phyloP scores from a whole-genome alignment of 1,140 invertebrate species.

The Diorhabda sublineata region DNA sequence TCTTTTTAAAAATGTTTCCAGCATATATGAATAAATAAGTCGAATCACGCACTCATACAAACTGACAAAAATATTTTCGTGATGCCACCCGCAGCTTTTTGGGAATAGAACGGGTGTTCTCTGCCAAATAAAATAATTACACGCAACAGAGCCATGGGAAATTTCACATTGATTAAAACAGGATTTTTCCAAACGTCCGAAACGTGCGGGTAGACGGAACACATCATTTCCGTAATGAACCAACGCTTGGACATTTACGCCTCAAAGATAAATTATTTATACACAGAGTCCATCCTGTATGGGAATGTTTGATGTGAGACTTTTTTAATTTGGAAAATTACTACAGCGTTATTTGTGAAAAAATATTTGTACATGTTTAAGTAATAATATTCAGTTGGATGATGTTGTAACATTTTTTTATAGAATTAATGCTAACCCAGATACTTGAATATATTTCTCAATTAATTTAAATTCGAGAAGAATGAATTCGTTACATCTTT shows the following conservation, averaged over 20 bases:
- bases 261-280: not conserved
- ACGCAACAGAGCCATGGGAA: constrained; percentile 1
- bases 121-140: constrained; percentile 2
- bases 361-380: too few relatives aligned
- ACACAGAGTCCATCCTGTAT: not conserved
- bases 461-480: too few relatives aligned
- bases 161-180: constrained; percentile 1
- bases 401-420: too few relatives aligned
- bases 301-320: not conserved
- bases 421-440: too few relatives aligned
- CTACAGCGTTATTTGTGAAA: too few relatives aligned
- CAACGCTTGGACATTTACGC: not conserved
- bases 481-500: too few relatives aligned
- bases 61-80: constrained; percentile 2
- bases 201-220: not conserved
- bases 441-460: too few relatives aligned
- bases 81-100: constrained; percentile 1
- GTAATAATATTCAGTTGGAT: too few relatives aligned
- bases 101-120: not conserved
- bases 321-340: too few relatives aligned
- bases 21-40: not conserved
- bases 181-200: constrained; percentile 1
- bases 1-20: not conserved
- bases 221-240: not conserved
- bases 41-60: not conserved